Evolutionary conservation across 2,797 vertebrate species (phyloP).

Genomic region (Chaetophractus vellerosus): DNA sequence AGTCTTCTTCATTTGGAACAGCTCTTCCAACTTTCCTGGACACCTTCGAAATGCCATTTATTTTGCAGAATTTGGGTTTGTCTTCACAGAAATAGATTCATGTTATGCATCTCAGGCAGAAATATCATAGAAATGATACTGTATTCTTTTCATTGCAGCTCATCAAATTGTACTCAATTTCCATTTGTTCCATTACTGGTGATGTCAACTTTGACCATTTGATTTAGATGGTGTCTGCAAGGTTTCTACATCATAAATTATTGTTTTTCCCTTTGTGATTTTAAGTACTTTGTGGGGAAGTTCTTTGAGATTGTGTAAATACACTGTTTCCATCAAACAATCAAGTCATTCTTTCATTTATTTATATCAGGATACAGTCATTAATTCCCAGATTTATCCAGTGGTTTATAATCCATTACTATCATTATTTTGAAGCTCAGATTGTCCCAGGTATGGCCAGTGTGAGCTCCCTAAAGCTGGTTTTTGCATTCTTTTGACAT

Average conservation of each 20-base stretch:
- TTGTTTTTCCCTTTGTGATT: neutral
- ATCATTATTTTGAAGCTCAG: neutral
- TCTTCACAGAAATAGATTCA: neutral
- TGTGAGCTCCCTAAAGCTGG: neutral
- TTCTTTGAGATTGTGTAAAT: neutral
- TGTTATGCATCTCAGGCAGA: neutral
- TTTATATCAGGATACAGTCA: neutral
- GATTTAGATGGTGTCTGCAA: neutral
- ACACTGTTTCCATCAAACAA: neutral
- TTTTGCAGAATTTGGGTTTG: neutral
- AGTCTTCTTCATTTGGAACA: neutral
- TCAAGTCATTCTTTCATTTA: conserved; percentile 29
- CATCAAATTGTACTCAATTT: neutral
- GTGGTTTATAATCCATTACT: neutral
- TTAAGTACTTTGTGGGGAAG: neutral
- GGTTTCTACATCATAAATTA: neutral
- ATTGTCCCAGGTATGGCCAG: neutral
- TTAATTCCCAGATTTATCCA: neutral
- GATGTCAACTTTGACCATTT: neutral
- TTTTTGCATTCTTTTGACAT: neutral
- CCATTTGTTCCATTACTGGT: neutral
- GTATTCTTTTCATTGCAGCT: neutral
- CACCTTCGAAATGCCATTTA: neutral
- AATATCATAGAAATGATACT: neutral
- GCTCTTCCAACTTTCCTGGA: neutral